phyloP scores from a whole-genome alignment of 2,888 invertebrate species.

The Cheilosia vulpina region DNA sequence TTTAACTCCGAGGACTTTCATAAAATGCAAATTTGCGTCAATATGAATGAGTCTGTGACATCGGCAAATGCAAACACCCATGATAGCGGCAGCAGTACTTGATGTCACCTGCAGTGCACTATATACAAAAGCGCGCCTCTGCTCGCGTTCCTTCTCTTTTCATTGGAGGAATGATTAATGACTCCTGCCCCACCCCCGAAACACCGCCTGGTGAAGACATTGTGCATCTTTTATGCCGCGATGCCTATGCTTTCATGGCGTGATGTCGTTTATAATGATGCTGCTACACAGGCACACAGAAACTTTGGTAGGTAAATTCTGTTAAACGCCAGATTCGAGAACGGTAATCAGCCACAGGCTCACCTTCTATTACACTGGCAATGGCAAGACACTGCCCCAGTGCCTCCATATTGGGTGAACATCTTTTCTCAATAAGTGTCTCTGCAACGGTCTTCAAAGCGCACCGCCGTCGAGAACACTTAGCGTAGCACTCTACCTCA shows the following conservation, averaged over 20 bases:
- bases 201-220: constrained; percentile 35
- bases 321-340: constrained; percentile 29
- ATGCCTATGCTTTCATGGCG: constrained; percentile 9
- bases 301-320: constrained; percentile 38
- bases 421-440: constrained; percentile 11
- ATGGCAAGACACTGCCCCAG: constrained; percentile 15
- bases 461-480: constrained; percentile 52
- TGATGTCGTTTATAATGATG: constrained; percentile 28
- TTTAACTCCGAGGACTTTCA: constrained; percentile 70
- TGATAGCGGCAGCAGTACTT: constrained; percentile 43
- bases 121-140: constrained; percentile 38
- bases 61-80: constrained; percentile 57
- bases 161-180: constrained; percentile 61
- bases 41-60: constrained; percentile 67
- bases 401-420: not conserved
- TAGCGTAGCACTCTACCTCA: constrained; percentile 50
- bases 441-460: constrained; percentile 12
- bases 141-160: constrained; percentile 45
- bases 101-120: constrained; percentile 48
- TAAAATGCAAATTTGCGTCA: constrained; percentile 73
- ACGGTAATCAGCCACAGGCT: constrained; percentile 31
- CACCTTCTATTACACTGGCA: not conserved
- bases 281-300: constrained; percentile 8
- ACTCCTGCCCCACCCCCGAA: constrained; percentile 42
- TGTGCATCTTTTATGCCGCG: constrained; percentile 32